Evolutionary conservation across 2,888 invertebrate genomes (phyloP).

Genomic region (Drosophila barbarae): DNA sequence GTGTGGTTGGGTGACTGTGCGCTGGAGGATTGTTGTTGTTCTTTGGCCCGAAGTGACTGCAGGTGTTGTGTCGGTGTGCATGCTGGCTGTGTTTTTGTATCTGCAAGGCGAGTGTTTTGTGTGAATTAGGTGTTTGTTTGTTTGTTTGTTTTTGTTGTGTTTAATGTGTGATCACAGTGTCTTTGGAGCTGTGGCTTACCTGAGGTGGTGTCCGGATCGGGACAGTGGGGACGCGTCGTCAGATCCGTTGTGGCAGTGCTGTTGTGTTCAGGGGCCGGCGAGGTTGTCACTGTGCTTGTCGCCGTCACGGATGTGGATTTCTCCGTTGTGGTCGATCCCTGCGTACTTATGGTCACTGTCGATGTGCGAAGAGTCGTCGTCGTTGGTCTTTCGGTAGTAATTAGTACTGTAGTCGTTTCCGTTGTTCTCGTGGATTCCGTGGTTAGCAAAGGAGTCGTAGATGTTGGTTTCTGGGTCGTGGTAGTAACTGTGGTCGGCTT

Average conservation of each 20-base stretch:
- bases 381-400: not conserved
- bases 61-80: conserved; percentile 43
- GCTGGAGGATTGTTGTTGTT: not conserved
- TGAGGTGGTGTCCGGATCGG: conserved; percentile 18
- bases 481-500: not conserved
- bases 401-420: not conserved
- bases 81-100: conserved; percentile 43
- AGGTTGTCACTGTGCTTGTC: conserved; percentile 2
- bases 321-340: not conserved
- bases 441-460: not conserved
- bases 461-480: conserved; percentile 1
- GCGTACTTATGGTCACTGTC: conserved; percentile 5
- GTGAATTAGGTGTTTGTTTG: conserved; percentile 24
- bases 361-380: conserved; percentile 5
- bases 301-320: conserved; percentile 1
- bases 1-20: conserved; percentile 5
- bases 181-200: conserved; percentile 22
- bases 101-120: conserved; percentile 49
- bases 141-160: not conserved
- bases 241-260: conserved; percentile 18
- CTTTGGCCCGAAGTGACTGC: conserved; percentile 7
- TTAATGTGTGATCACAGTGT: not conserved
- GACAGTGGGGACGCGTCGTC: conserved; percentile 19
- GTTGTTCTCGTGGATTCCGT: not conserved
- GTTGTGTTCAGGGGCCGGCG: not conserved